These are phyloP conservation scores for Tinea pellionella DNA, from an alignment of 2,888 invertebrate species.

Conservation along the genomic window DNA sequence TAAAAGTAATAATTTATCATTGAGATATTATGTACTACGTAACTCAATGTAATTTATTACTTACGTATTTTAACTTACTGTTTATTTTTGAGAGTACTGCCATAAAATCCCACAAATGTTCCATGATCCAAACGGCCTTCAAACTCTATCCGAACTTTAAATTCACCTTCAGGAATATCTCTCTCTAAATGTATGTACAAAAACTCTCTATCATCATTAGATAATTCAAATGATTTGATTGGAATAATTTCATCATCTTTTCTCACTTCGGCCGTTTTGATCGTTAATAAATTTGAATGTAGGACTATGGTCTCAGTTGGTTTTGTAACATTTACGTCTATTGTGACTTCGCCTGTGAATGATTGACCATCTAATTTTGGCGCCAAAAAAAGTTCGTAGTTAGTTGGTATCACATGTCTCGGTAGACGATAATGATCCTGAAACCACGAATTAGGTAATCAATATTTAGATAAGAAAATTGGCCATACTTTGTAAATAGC, in stretches of 20 bases:
- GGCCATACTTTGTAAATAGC: no score
- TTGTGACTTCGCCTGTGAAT: slow-evolving; percentile 68
- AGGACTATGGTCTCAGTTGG: slow-evolving; percentile 62
- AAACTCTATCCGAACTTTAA: slow-evolving; percentile 55
- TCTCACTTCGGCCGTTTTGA: slow-evolving; percentile 35
- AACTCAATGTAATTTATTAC: no score
- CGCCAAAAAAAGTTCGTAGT: slow-evolving; percentile 75
- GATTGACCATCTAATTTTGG: slow-evolving; percentile 71
- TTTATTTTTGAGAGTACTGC: slow-evolving; percentile 60
- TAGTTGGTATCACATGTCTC: slow-evolving; percentile 65
- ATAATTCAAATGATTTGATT: slow-evolving; percentile 21
- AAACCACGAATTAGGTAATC: background rate
- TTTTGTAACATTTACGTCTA: slow-evolving; percentile 48
- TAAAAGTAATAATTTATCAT: no score
- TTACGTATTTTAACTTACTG: slow-evolving; percentile 32
- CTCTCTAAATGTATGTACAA: slow-evolving; percentile 40
- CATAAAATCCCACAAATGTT: slow-evolving; percentile 66
- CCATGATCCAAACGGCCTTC: slow-evolving; percentile 58
- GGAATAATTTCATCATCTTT: slow-evolving; percentile 21
- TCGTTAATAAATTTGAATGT: slow-evolving; percentile 71
- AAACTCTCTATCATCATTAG: slow-evolving; percentile 41
- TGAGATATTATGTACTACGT: no score
- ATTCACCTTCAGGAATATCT: slow-evolving; percentile 31
- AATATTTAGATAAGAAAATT: background rate
- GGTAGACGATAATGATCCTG: slow-evolving; percentile 63